These are phyloP conservation scores for Cyanoderma ruficeps DNA, from an alignment of 2,113 vertebrate genomes.

Conservation along the genomic window DNA sequence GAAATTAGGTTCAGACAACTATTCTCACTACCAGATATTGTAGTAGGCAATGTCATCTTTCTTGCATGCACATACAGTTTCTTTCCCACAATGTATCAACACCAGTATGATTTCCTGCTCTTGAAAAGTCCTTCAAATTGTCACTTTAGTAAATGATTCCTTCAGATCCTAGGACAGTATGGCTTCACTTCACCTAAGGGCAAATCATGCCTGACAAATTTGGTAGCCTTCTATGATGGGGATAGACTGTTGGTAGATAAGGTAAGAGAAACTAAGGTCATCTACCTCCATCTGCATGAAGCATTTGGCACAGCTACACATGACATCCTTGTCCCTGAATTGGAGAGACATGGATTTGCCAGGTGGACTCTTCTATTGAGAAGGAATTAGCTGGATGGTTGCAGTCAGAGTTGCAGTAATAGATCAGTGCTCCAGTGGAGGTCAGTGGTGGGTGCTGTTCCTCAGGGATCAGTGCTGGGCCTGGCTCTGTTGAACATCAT, in stretches of 20 bases:
- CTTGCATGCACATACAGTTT: neutral
- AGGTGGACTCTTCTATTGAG: neutral
- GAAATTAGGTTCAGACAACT: neutral
- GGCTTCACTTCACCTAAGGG: neutral
- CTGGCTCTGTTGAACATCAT: neutral
- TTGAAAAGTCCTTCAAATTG: neutral
- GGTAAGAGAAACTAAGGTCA: neutral
- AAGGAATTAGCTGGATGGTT: neutral
- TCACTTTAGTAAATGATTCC: neutral
- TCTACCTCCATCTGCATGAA: neutral
- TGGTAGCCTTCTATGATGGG: neutral
- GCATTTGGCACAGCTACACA: neutral
- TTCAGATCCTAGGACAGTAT: neutral
- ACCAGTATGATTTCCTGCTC: neutral
- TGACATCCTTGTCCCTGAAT: neutral
- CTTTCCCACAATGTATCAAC: neutral
- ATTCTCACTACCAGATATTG: neutral
- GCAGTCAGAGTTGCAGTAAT: neutral
- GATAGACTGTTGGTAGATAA: neutral
- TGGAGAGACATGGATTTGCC: neutral
- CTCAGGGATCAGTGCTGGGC: neutral
- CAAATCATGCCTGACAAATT: neutral
- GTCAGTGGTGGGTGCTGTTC: neutral
- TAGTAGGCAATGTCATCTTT: neutral
- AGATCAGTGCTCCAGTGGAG: neutral